Conservation (phyloP, 2,797 vertebrate species). For the Sandelia bainsii region DNA sequence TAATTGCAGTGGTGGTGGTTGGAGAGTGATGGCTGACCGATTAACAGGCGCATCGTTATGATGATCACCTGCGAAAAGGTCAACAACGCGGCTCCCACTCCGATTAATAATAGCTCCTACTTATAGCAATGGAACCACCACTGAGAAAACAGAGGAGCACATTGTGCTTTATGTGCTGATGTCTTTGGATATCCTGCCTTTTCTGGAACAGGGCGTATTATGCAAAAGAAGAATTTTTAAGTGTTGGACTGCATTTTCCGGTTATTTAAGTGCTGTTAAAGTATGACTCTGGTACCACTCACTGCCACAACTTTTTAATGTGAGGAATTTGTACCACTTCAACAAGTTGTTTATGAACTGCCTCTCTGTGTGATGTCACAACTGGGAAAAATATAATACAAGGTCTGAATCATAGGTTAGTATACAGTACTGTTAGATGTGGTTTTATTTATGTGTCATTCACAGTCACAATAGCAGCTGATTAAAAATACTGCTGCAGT, state of each 20-base stretch:
- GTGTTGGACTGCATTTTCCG: constrained; percentile 4
- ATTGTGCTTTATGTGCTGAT: constrained; percentile 14
- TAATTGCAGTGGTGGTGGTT: constrained; percentile 78
- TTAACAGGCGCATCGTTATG: constrained; percentile 79
- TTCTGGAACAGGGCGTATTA: constrained; percentile 8
- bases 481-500: constrained; percentile 2
- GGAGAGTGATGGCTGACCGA: constrained; percentile 84
- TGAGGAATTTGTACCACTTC: neutral
- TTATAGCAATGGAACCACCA: constrained; percentile 56
- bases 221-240: constrained; percentile 3
- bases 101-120: constrained; percentile 85
- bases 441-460: no score
- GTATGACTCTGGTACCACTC: neutral
- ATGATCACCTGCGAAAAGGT: constrained; percentile 88
- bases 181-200: constrained; percentile 21
- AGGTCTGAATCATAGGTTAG: neutral
- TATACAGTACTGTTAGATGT: neutral
- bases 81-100: constrained; percentile 83
- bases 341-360: constrained; percentile 3
- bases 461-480: neutral
- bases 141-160: constrained; percentile 51
- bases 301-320: neutral
- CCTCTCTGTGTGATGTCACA: constrained; percentile 10
- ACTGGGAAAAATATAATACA: neutral
- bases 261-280: constrained; percentile 39